Evolutionary conservation across 2,888 invertebrate genomes (phyloP).

Genomic region (Lasius platythorax): DNA sequence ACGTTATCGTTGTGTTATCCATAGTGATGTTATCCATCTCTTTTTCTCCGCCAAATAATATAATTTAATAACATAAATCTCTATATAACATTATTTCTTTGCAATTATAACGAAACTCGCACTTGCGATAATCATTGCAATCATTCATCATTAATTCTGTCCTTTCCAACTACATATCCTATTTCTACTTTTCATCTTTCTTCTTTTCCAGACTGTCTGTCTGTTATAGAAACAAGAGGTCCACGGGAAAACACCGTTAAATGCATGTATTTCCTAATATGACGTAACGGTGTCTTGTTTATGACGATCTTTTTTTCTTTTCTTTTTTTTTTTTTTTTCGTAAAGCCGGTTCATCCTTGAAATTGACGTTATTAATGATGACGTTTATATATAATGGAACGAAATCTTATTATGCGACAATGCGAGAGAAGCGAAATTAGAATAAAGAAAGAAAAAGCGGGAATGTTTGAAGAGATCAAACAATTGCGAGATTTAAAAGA

Average conservation of each 20-base stretch:
- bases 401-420: background rate
- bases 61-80: background rate
- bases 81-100: background rate
- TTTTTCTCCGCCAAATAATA: background rate
- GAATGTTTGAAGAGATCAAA: slow-evolving; percentile 43
- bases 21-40: background rate
- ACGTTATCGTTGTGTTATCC: background rate
- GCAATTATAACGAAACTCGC: background rate
- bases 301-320: slow-evolving; percentile 38
- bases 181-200: background rate
- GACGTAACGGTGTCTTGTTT: slow-evolving; percentile 84
- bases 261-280: slow-evolving; percentile 84
- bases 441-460: background rate
- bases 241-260: slow-evolving; percentile 82
- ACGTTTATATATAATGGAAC: background rate
- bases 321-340: slow-evolving; percentile 33
- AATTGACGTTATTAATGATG: background rate
- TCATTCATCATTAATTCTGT: background rate
- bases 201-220: background rate
- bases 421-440: background rate
- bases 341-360: background rate
- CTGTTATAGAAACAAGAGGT: slow-evolving; percentile 32
- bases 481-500: slow-evolving; percentile 54
- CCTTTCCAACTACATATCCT: background rate
- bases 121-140: background rate